Evolutionary conservation across 2,888 invertebrate species (phyloP), one percentile per base, ranked within the genome.

Genomic region (Caenorhabditis sp.): DNA sequence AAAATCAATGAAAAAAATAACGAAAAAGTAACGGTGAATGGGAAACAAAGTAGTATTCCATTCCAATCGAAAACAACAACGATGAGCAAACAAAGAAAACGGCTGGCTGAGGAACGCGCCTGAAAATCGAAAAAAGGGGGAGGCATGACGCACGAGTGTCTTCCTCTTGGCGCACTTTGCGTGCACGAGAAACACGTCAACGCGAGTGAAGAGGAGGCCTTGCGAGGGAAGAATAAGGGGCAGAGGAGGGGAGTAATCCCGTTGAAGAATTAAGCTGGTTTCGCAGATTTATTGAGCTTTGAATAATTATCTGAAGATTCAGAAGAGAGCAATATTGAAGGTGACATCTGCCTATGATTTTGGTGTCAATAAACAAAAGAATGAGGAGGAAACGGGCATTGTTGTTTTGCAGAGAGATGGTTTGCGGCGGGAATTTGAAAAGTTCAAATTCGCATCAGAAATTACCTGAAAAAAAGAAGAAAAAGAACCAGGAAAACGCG

Each of bases 221-320:
- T 2, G 15, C 24, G 61, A 62, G 28, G 28, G 26, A n/a, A 55
- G 44, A 22, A 20, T 28, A 44, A 53, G 56, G 64, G 32, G 28
- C n/a, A 26, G 24, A 22, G 40, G n/a, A 47, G 55, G 51, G 18
- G 37, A 56, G 58, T 67, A 60, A 76, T 61, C 61, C 74, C 24
- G 13, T 22, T n/a, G n/a, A n/a, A 40, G 51, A 67, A 76, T 76
- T 67, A 72, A 64, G 56, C 64, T 26, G 22, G 47, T 32, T 58
- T 55, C 11, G 47, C 40, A 32, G 71, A 64, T 64, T n/a, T n/a
- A n/a, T n/a, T n/a, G n/a, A n/a, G n/a, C n/a, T n/a, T 72, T 72
- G 72, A 72, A 72, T 72, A 72, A 72, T 72, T 64, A 72, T 24
- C 35, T 72, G 56, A 56, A 64, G 56, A 56, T 71, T n/a, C n/a